These are phyloP conservation scores for Clunio marinus DNA, from an alignment of 2,888 invertebrate species.

Conservation along the genomic window DNA sequence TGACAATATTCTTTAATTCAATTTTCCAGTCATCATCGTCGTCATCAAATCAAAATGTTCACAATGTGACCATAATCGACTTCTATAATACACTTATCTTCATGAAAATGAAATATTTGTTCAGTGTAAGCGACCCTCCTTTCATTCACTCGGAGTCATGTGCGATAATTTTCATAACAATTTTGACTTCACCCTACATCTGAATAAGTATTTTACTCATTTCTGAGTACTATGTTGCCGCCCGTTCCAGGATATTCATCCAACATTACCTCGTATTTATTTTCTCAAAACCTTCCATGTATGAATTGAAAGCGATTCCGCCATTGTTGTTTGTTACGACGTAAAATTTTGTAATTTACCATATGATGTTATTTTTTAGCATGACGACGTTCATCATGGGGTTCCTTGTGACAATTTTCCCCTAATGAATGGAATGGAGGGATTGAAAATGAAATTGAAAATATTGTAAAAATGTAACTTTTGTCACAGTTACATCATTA, in stretches of 20 bases:
- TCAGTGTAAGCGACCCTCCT: constrained; percentile 31
- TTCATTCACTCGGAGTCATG: background rate
- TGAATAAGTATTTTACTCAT: too few relatives aligned
- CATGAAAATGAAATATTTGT: background rate
- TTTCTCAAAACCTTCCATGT: background rate
- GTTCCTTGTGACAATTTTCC: too few relatives aligned
- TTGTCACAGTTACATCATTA: background rate
- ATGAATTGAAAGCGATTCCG: too few relatives aligned
- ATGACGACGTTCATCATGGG: background rate
- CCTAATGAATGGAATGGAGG: too few relatives aligned
- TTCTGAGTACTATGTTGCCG: too few relatives aligned
- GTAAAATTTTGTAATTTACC: constrained; percentile 24
- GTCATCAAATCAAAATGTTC: background rate
- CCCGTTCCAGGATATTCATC: background rate
- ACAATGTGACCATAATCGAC: constrained; percentile 21
- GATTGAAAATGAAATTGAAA: too few relatives aligned
- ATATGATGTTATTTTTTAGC: constrained; percentile 20
- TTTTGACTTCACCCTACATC: too few relatives aligned
- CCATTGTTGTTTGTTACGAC: constrained; percentile 18
- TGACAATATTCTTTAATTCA: constrained; percentile 30
- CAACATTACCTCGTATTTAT: background rate
- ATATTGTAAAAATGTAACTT: too few relatives aligned
- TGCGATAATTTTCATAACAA: background rate
- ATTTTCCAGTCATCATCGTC: background rate
- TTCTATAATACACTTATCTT: constrained; percentile 12